Percentiles rank a stretch among this genome's conserved stretches.
Evolutionary conservation across 2,797 vertebrate species (phyloP).

Genomic region (Lepus townsendii): DNA sequence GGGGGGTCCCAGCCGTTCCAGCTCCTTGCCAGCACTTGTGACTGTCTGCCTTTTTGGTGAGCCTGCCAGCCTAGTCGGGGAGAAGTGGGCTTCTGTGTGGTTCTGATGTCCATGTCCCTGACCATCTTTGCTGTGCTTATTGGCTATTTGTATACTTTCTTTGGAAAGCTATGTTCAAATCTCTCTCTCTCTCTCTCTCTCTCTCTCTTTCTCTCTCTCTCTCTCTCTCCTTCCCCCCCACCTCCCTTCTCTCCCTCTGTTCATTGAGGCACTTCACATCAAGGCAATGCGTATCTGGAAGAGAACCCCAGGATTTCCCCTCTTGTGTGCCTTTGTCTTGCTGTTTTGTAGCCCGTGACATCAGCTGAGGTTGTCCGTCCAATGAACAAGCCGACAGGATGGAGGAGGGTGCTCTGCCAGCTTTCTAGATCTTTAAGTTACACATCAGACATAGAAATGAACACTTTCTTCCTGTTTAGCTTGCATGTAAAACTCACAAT

Average conservation of each 20-base stretch:
- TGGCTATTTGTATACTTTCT: neutral
- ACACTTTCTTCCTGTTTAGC: neutral
- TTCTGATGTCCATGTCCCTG: constrained; percentile 24
- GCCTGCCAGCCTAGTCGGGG: neutral
- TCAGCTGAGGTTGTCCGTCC: neutral
- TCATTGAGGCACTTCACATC: too few species aligned
- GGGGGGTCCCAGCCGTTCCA: neutral
- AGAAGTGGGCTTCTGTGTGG: neutral
- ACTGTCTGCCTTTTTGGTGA: neutral
- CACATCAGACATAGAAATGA: neutral
- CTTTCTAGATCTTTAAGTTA: neutral
- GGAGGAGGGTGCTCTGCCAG: neutral
- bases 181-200: neutral
- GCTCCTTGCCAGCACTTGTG: neutral
- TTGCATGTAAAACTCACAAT: too few species aligned
- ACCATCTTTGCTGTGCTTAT: neutral
- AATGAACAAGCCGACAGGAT: neutral
- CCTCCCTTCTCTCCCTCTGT: too few species aligned
- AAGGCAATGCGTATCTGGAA: neutral
- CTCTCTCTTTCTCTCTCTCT: neutral
- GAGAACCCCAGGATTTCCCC: neutral
- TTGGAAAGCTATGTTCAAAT: neutral
- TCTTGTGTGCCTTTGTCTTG: neutral
- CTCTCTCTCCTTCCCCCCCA: too few species aligned
- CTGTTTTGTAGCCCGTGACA: neutral